Evolutionary conservation across 2,113 vertebrate species (phyloP), one percentile per base, ranked within the genome.

Genomic region (Buteo buteo): DNA sequence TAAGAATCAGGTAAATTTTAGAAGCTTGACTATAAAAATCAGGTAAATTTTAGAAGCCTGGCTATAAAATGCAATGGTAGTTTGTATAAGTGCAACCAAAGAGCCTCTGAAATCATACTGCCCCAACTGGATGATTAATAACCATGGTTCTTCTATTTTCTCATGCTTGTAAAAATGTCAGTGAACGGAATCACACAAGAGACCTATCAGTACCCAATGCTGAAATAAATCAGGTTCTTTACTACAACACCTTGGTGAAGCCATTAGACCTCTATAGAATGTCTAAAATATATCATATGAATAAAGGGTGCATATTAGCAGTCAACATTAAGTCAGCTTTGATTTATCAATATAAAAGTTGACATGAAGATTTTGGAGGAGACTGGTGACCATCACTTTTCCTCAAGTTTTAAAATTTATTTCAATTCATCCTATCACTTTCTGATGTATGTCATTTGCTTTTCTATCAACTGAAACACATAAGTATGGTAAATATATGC

Each of bases 211-310:
- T 57, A 58, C 8, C 31, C 52, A 79, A 17, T 22, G 55, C 72
- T 83, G 55, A 93, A 80, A 91, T 94, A 96, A 96, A 96, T 86
- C 58, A 84, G 69, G 16, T 90, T 86, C 62, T 69, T 21, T 74
- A 31, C 40, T 78, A 54, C 62, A 91, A 16, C 7, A n/a, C 9
- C 38, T 67, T 73, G 32, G 13, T 69, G 74, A 74, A 49, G 61
- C 47, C 42, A 31, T 89, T 61, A 86, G 69, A 34, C 20, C 32
- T 36, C 40, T 9, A 18, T 4, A 49, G 78, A 72, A 66, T 49
- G 31, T 24, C 40, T 50, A 61, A 94, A 86, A 80, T 38, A 45
- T 5, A 24, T 57, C 2, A 1, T 13, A 4, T 13, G 12, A 47
- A 64, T 47, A 79, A 61, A 28, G 54, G 15, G 65, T 72, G 12